Base-by-base conservation (phyloP, 2,797 vertebrate species). In the Poeciliopsis paucimaculata region DNA sequence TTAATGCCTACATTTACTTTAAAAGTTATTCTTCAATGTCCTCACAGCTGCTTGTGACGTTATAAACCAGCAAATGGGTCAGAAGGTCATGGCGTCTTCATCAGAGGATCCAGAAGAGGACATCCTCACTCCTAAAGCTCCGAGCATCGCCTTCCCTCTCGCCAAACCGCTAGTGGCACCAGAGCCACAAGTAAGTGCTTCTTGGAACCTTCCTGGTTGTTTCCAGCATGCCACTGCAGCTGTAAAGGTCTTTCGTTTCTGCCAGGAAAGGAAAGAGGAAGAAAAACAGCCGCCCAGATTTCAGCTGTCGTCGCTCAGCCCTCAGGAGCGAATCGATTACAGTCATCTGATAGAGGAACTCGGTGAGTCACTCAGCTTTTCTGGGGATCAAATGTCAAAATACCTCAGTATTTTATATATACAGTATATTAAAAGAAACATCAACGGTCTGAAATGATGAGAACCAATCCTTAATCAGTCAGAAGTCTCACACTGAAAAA, bases 271-370 rank as follows among this genome's bases (percentile, higher is more conserved):
- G 82, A 86, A 75, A 18, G 77, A 86, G 72, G 89, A 94, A 89
- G 94, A 88, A 73, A 93, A 93, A 89, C 93, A 95, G 55, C 91
- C 91, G 0, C 96, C 95, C 64, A 95, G 96, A 87, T 99, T 99
- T 89, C 98, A 99, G 93, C 92, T 99, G 81, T 99, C 98, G 77
- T 99, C 98, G 72, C 96, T 99, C 90, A 98, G 96, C 93, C 97
- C 98, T 85, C 97, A 99, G 91, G 98, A 99, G 85, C 96, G 98
- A 92, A 96, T 99, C 72, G 97, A 98, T 93, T 99, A 99, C 94
- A 98, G 96, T 88, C 96, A 97, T 86, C 96, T 99, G 85, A 99
- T 99, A 88, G 98, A 99, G 92, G 94, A 99, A 94, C 95, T 99
- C 70, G 98, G 98, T 99, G 94, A 89, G 94, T 87, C 75, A 74